These are phyloP conservation scores for Galerucella nymphaeae DNA, from an alignment of 2,888 invertebrate genomes.

Conservation along the genomic window DNA sequence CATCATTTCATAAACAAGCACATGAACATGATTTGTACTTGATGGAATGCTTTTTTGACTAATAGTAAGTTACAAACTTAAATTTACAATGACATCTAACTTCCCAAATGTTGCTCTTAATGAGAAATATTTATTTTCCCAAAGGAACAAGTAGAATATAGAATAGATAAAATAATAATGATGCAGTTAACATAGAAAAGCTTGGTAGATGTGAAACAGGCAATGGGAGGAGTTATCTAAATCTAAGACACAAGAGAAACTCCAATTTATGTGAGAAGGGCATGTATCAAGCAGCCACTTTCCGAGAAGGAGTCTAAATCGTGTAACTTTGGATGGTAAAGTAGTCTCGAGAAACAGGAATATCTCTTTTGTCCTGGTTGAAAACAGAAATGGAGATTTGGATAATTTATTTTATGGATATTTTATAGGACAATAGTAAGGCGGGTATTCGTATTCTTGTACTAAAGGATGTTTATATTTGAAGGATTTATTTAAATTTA, in stretches of 20 bases:
- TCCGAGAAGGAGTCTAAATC: conserved; percentile 26
- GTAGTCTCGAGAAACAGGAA: conserved; percentile 16
- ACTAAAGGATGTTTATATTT: too few species aligned
- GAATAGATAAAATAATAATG: conserved; percentile 20
- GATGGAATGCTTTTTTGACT: too few species aligned
- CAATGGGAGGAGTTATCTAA: conserved; percentile 39
- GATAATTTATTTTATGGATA: conserved; percentile 32
- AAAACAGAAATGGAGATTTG: conserved; percentile 22
- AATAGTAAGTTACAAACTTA: too few species aligned
- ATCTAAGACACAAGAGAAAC: conserved; percentile 37
- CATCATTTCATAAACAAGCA: not conserved
- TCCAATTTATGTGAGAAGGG: conserved; percentile 32
- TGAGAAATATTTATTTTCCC: too few species aligned
- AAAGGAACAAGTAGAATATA: too few species aligned
- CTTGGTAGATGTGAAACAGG: conserved; percentile 34
- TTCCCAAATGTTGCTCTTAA: too few species aligned
- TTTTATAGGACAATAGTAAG: conserved; percentile 18
- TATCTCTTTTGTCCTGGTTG: conserved; percentile 18
- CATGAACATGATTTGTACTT: not conserved
- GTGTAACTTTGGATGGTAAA: conserved; percentile 24
- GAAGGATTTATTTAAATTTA: too few species aligned
- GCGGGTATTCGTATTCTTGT: too few species aligned
- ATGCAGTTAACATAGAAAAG: conserved; percentile 13
- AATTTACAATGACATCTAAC: too few species aligned
- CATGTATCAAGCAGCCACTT: conserved; percentile 35